Base-by-base conservation (phyloP, 35 echinoderm and acorn worm species). In the Anneissia japonica region DNA sequence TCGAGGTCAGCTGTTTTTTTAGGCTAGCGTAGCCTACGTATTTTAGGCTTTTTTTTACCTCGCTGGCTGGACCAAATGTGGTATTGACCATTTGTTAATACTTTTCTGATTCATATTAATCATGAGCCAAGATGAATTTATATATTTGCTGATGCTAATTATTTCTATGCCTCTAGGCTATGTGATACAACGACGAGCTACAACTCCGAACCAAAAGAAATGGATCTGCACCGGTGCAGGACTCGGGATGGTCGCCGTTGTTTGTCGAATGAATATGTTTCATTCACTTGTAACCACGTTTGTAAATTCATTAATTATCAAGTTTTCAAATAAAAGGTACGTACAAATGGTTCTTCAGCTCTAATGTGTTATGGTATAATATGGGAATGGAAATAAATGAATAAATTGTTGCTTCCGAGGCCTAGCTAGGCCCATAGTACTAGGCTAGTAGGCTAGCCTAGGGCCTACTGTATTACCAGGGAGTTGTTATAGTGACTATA, bases 91-190 rank as follows among this genome's bases (percentile, higher is more conserved):
- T 43, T 6, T 4, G 40, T 43, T 43, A n/a, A n/a, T n/a, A n/a
- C n/a, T n/a, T n/a, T n/a, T n/a, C n/a, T n/a, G n/a, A n/a, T n/a
- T n/a, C n/a, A 4, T 31, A 79, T 34, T 37, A 36, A 81, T 38
- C 12, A 81, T 81, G 79, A 38, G 35, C 35, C 81, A 36, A 30
- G 89, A 89, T 64, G 95, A 97, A 35, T 39, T 93, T 43, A 91
- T 93, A 56, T 97, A 93, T 81, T 82, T 97, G 14, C 81, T 90
- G 23, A 88, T 97, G 91, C 80, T 97, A 28, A 29, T 93, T 30
- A 77, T 97, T 30, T 97, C 95, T 0, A 77, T 97, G 45, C 85
- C 88, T 14, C 56, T 93, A 12, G 95, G 91, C 16, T 84, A 89
- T 77, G 23, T 93, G n/a, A 91, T 97, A 16, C 93, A 97, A 84